Evolutionary conservation across 1,140 invertebrate species (phyloP), one percentile per base, ranked within the genome.

Genomic region (Scylla paramamosain): DNA sequence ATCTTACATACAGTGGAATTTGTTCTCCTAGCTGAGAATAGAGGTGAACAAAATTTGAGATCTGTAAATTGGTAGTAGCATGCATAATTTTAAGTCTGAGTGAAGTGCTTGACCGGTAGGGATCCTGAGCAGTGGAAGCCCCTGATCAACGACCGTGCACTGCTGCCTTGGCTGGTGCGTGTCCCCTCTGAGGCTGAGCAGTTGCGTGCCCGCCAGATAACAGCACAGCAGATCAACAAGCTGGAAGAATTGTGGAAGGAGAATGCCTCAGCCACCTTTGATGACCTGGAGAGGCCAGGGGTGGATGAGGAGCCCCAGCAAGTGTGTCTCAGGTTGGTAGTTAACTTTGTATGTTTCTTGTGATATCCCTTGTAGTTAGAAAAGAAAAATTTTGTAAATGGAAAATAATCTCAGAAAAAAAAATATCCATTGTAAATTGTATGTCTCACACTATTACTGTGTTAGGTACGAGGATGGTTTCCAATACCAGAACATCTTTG

Each of bases 101-200:
- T 90, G 10, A 29, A 59, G 32, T 12, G 14, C 28, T 12, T 25
- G 67, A 14, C 25, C 20, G 12, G 16, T 91, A 96, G 97, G 99
- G 99, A 99, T 97, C 99, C 99, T 97, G 99, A 99, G 95, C 99
- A 99, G 97, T 99, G 99, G 99, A 99, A 99, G 97, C 99, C 99
- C 0, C 97, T 99, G 20, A 99, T 99, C 92, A 98, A 99, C 96
- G 99, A 99, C 97, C 98, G 99, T 39, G 98, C 98, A 96, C 99
- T 99, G 97, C 97, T 99, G 16, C 98, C 99, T 0, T 99, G 99
- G 99, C 97, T 99, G 25, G 99, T 99, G 0, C 99, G 99, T 97
- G 98, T 99, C 83, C 99, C 99, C 84, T 98, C 98, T 0, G 99
- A 99, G 96, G 98, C 99, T 96, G 99, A 99, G 96, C 99, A 99